Percentiles rank a stretch among this genome's conserved stretches.
These are phyloP conservation scores for Anarrhichthys ocellatus DNA, from an alignment of 2,113 vertebrate species.

Conservation along the genomic window DNA sequence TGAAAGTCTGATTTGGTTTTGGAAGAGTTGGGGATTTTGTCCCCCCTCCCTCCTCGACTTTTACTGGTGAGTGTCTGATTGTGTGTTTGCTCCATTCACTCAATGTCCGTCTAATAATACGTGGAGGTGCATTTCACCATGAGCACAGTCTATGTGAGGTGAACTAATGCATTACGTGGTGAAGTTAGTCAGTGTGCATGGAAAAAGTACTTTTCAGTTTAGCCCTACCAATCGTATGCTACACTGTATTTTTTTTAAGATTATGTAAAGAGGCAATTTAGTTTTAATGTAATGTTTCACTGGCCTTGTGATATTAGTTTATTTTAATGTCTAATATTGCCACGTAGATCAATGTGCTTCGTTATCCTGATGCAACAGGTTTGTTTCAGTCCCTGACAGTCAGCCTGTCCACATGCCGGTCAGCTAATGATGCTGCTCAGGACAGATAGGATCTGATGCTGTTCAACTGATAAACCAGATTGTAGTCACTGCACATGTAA, in stretches of 20 bases:
- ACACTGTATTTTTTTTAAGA: too few relatives aligned
- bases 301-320: not conserved
- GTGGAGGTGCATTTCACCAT: not conserved
- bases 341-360: not conserved
- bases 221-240: not conserved
- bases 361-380: slow-evolving; percentile 71
- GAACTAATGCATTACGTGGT: not conserved
- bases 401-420: not conserved
- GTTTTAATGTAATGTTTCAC: not conserved
- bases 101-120: not conserved
- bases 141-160: not conserved
- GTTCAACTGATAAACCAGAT: not conserved
- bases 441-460: not conserved
- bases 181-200: not conserved
- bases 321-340: not conserved
- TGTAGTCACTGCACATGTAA: not conserved
- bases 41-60: slow-evolving; percentile 17
- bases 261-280: too few relatives aligned
- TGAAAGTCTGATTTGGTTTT: slow-evolving; percentile 18
- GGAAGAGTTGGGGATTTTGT: slow-evolving; percentile 45
- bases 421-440: slow-evolving; percentile 16
- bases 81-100: not conserved
- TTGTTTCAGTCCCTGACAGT: slow-evolving; percentile 7
- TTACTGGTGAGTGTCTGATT: slow-evolving; percentile 58
- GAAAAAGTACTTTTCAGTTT: not conserved